Evolutionary conservation across 2,113 vertebrate genomes (phyloP), one percentile per base, ranked within the genome.

Genomic region (Xiphorhynchus elegans): DNA sequence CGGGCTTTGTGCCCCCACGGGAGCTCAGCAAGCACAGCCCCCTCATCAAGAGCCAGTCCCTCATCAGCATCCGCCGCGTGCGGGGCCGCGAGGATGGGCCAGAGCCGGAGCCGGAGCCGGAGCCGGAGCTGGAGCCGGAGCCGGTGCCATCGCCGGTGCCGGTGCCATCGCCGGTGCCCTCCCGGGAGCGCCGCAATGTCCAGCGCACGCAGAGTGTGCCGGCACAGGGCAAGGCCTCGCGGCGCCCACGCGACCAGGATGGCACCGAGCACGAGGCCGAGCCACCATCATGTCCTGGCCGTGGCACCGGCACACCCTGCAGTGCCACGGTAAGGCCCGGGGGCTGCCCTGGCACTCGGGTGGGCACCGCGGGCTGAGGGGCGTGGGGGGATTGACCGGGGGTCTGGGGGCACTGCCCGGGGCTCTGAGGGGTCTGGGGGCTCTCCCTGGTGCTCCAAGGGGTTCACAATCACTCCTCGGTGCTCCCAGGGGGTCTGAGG

Each of bases 201-300:
- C 95, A 97, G 24, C 98, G 99, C 79, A 98, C 99, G 2, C 99
- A 99, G 95, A 99, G 99, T 31, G 99, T 98, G 23, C 99, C 99
- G 0, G 98, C 98, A 5, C 97, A 98, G 84, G 93, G 69, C 47
- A 97, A 97, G 6, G 93, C 94, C 1, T 19, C 96, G 4, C 90
- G 93, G 17, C 97, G 96, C 35, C 97, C 87, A 1, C 83, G 13
- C 7, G 59, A 53, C n/a, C 97, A 97, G 81, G 89, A 25, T 29
- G 98, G 98, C 59, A 84, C 68, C 2, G 97, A 98, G 91, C 60
- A 96, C 11, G 70, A 97, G 60, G 93, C 63, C 0, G 64, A 81
- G 35, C 25, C 28, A 16, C 18, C 5, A 3, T 37, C 37, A 9
- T 37, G 37, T 37, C 1, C 19, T 26, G 16, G 4, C n/a, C 93